Base-by-base conservation (phyloP, 2,113 vertebrate species). In the Mormoops blainvillei region DNA sequence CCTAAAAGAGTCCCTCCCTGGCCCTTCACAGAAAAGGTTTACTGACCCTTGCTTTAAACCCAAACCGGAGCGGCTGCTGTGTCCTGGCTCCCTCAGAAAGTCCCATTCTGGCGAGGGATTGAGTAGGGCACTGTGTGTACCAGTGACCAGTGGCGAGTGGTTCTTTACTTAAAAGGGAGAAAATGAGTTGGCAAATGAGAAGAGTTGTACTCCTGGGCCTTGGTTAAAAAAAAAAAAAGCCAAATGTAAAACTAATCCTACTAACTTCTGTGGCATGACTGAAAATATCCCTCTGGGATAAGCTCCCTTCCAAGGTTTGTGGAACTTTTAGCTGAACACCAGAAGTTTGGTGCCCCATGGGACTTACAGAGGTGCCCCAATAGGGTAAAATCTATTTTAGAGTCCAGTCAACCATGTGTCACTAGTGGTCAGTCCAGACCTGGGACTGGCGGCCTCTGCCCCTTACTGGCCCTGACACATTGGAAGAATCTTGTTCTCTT, bases 191-290 rank as follows among this genome's bases (percentile, higher is more conserved):
- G 61, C 56, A 48, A 48, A 67, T 82, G 54, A 87, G 78, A 43
- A 78, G 33, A 52, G 73, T 56, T 58, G 61, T 67, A 56, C 54
- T 48, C 61, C 38, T 22, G 33, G 43, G 70, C 5, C 52, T 91
- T 89, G 65, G 92, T 74, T 83, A 24, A 83, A 92, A 52, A 48
- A 48, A 48, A 48, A 86, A 92, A 70, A 88, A 2, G 82, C 65
- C 81, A 74, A 87, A 33, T 76, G 68, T 81, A 88, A 96, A 96
- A 94, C 84, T 78, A 94, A 22, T 58, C 70, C 87, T 85, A 41
- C 41, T 70, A 74, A 92, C 68, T 92, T 92, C 38, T n/a, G 11
- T 93, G 78, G 54, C 11, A 18, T 71, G 78, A 89, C 58, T 95
- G 65, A 87, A 96, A 74, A 67, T 95, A 67, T 61, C 61, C 73